Conservation (phyloP, 2,113 vertebrate species). For the Grantiella picta region DNA sequence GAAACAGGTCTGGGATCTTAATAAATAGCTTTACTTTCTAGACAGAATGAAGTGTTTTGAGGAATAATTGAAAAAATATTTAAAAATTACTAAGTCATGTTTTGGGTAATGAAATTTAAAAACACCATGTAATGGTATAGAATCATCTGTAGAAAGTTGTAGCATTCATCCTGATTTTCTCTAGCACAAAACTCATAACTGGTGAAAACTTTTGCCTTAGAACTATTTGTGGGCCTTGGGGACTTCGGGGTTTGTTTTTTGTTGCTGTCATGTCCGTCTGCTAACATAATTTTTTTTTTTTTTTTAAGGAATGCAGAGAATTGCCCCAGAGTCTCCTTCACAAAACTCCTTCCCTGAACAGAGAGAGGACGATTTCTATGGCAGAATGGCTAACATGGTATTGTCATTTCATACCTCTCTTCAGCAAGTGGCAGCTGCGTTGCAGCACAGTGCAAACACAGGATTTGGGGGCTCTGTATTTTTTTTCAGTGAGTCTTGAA, state of each 20-base stretch:
- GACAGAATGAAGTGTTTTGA: background rate
- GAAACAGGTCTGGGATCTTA: slow-evolving; percentile 64
- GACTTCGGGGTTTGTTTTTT: background rate
- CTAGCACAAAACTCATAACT: background rate
- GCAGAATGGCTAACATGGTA: slow-evolving; percentile 84
- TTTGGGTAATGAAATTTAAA: background rate
- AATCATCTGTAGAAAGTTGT: background rate
- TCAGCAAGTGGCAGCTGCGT: background rate
- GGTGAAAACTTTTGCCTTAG: background rate
- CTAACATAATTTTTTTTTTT: background rate
- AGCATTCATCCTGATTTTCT: background rate
- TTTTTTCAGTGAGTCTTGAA: background rate
- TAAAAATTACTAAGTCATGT: background rate
- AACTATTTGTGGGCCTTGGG: accelerated
- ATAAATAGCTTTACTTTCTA: background rate
- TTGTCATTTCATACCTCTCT: background rate
- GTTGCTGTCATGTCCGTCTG: background rate
- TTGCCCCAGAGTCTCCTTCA: slow-evolving; percentile 23
- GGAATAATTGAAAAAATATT: background rate
- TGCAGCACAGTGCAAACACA: background rate
- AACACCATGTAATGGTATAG: accelerated
- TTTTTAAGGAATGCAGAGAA: slow-evolving; percentile 14
- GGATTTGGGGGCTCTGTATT: background rate
- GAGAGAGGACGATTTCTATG: slow-evolving; percentile 82
- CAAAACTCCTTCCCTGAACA: slow-evolving; percentile 61